These are phyloP conservation scores for Thumatha senex DNA, from an alignment of 2,888 invertebrate genomes.

Conservation along the genomic window DNA sequence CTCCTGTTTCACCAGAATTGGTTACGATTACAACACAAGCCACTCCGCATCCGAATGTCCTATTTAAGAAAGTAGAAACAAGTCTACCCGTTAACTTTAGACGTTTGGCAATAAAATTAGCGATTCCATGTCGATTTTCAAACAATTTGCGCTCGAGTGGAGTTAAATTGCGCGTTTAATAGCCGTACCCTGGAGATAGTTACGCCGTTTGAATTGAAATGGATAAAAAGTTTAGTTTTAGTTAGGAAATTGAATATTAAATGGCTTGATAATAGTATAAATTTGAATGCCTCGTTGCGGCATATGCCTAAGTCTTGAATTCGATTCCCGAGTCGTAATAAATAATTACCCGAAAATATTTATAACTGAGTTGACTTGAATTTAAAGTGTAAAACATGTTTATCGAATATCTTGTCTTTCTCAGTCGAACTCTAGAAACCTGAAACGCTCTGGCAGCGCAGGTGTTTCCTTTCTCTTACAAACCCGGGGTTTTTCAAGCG, in stretches of 20 bases:
- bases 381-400: too few species aligned
- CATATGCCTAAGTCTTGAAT: background rate
- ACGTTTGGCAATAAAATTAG: constrained; percentile 23
- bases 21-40: background rate
- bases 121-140: constrained; percentile 17
- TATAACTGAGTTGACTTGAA: too few species aligned
- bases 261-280: background rate
- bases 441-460: too few species aligned
- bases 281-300: background rate
- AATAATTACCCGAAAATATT: too few species aligned
- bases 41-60: constrained; percentile 7
- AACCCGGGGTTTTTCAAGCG: too few species aligned
- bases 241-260: constrained; percentile 1
- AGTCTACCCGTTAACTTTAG: constrained; percentile 7
- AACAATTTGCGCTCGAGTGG: constrained; percentile 13
- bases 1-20: background rate
- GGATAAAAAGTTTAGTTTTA: background rate
- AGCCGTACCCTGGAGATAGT: constrained; percentile 5
- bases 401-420: too few species aligned
- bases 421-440: too few species aligned
- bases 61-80: constrained; percentile 10
- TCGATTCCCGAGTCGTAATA: too few species aligned
- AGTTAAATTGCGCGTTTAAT: constrained; percentile 25
- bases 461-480: too few species aligned
- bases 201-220: background rate